Evolutionary conservation across 2,113 vertebrate genomes (phyloP), one percentile per base, ranked within the genome.

Genomic region (Symphodus melops): DNA sequence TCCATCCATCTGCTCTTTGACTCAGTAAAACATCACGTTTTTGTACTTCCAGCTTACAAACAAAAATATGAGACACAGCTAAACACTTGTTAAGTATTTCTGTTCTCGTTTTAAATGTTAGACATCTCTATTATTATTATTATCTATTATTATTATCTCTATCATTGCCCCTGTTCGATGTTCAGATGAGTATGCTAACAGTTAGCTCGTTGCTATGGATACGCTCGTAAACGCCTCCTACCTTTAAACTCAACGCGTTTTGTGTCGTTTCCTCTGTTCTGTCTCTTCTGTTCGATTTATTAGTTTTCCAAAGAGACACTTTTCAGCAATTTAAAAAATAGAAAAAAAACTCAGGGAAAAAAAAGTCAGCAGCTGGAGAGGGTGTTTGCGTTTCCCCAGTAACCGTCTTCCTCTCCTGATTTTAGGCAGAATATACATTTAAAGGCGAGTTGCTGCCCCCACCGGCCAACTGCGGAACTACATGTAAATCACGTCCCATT

Each of bases 371-470:
- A 9, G 9, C n/a, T 20, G 0, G 0, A 11, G 17, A 20, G 19
- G 28, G 55, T 62, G 72, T 58, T 63, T 20, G 9, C 42, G 73
- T 85, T 85, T 25, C 74, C 70, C 0, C 20, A 19, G 86, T n/a
- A 83, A 83, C 86, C 14, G 10, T 75, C 69, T 79, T 74, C 75
- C 64, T 81, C 72, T 17, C 1, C 5, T 51, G 5, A 0, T 9
- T 1, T 21, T 5, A 19, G 20, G 9, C 6, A 19, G 41, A 13
- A 19, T 17, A 6, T 14, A 1, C 3, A 14, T n/a, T 16, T 25
- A n/a, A 48, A 25, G 19, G 11, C 0, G 10, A 1, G 5, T 3
- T 61, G 14, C 79, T 44, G 79, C 79, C 60, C 19, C n/a, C 1
- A 14, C 1, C 19, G 72, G 8, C 48, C 9, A 23, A 36, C 10